Percentiles rank a stretch among this genome's conserved stretches.
Conservation (phyloP, 2,113 vertebrate species). For the Thalassoma bifasciatum region DNA sequence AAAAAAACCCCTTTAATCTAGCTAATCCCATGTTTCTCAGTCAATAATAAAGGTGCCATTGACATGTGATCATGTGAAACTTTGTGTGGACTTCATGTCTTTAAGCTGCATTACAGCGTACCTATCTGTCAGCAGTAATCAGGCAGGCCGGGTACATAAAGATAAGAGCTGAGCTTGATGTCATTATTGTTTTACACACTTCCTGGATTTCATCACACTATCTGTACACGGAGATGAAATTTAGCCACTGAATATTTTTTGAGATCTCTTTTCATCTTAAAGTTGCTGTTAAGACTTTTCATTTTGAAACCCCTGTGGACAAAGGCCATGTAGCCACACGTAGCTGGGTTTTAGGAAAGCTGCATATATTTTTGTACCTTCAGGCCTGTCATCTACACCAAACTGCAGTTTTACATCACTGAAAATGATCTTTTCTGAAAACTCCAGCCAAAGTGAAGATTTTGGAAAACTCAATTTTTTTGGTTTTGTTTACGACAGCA, state of each 20-base stretch:
- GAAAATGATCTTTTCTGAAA: no score
- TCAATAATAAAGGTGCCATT: constrained; percentile 7
- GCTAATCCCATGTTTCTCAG: neutral
- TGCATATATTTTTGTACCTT: no score
- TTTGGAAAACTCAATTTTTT: no score
- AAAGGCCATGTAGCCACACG: no score
- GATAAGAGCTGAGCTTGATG: constrained; percentile 21
- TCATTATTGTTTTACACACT: neutral
- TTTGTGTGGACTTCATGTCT: neutral
- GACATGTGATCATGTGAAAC: neutral
- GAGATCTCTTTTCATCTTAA: neutral
- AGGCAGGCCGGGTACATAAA: neutral
- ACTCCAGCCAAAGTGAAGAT: no score
- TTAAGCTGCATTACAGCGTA: neutral
- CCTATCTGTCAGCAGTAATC: constrained; percentile 1
- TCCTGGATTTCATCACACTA: constrained; percentile 6
- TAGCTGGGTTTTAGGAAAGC: no score
- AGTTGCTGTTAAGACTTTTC: neutral
- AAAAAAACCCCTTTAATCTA: neutral
- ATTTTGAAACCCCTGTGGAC: neutral
- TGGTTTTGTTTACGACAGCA: no score
- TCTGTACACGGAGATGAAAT: neutral
- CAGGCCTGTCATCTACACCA: no score
- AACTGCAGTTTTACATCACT: no score
- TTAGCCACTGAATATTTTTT: no score